Percentiles rank a stretch among this genome's conserved stretches.
phyloP scores from a whole-genome alignment of 2,113 vertebrate species.

The Sphaerodactylus townsendi region DNA sequence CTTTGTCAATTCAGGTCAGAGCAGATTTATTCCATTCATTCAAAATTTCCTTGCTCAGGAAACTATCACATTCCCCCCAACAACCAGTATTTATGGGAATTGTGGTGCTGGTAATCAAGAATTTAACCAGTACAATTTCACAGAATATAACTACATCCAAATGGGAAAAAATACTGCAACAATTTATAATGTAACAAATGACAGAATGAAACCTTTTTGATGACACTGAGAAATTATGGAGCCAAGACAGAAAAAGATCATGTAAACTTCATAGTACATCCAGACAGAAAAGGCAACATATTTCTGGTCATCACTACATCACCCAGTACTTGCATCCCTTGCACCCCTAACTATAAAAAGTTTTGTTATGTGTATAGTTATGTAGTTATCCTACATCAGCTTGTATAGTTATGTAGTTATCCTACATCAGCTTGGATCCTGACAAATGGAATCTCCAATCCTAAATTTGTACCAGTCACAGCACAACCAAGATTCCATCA shows the following conservation, averaged over 20 bases:
- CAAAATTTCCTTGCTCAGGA: not conserved
- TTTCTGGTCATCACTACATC: too few species aligned
- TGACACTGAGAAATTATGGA: not conserved
- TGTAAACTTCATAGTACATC: not conserved
- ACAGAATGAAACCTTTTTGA: not conserved
- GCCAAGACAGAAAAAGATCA: not conserved
- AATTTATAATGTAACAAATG: not conserved
- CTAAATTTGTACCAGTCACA: too few species aligned
- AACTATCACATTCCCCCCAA: not conserved
- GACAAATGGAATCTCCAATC: too few species aligned
- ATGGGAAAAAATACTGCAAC: too few species aligned
- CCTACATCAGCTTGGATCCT: too few species aligned
- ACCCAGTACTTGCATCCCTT: too few species aligned
- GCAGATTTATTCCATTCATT: not conserved
- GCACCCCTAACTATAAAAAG: too few species aligned
- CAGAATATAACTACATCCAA: not conserved
- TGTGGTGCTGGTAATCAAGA: not conserved
- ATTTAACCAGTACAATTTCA: not conserved
- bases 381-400: too few species aligned
- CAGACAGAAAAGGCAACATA: too few species aligned
- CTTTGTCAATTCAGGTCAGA: not conserved
- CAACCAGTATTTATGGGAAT: not conserved
- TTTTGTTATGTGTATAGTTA: too few species aligned
- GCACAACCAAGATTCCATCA: too few species aligned
- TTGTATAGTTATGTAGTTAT: too few species aligned